phyloP scores from a whole-genome alignment of 2,888 invertebrate genomes.

The Drosophila nigricruria region DNA sequence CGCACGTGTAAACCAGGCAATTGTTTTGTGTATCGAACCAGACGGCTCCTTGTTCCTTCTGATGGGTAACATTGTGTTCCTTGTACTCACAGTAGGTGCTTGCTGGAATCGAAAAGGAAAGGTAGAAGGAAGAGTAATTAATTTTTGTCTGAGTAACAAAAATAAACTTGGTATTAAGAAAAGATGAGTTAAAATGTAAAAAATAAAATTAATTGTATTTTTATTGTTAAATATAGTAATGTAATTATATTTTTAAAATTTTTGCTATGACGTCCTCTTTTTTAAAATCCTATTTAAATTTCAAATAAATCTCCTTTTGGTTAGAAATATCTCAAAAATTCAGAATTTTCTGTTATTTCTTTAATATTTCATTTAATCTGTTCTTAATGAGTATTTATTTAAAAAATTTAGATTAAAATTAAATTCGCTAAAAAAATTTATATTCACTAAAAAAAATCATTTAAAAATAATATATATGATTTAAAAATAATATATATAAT shows the following conservation, averaged over 20 bases:
- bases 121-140: neutral
- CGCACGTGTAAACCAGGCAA: slow-evolving; percentile 81
- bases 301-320: too few relatives aligned
- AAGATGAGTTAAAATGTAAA: neutral
- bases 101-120: slow-evolving; percentile 10
- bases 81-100: slow-evolving; percentile 58
- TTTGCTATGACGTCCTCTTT: too few relatives aligned
- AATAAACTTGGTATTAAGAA: neutral
- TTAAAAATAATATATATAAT: neutral
- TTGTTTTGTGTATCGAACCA: slow-evolving; percentile 81
- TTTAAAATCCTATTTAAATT: too few relatives aligned
- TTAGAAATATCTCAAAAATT: too few relatives aligned
- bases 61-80: slow-evolving; percentile 56
- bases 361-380: too few relatives aligned
- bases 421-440: too few relatives aligned
- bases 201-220: neutral
- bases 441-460: too few relatives aligned
- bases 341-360: too few relatives aligned
- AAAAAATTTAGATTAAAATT: too few relatives aligned
- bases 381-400: too few relatives aligned
- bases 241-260: too few relatives aligned
- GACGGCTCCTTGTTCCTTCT: slow-evolving; percentile 78
- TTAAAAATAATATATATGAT: neutral
- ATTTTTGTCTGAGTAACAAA: neutral
- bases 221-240: too few relatives aligned